A percentile compares a stretch with the other conserved stretches of the same genome.
phyloP scores from a whole-genome alignment of 2,888 invertebrate genomes.

The Alentia gelatinosa region DNA sequence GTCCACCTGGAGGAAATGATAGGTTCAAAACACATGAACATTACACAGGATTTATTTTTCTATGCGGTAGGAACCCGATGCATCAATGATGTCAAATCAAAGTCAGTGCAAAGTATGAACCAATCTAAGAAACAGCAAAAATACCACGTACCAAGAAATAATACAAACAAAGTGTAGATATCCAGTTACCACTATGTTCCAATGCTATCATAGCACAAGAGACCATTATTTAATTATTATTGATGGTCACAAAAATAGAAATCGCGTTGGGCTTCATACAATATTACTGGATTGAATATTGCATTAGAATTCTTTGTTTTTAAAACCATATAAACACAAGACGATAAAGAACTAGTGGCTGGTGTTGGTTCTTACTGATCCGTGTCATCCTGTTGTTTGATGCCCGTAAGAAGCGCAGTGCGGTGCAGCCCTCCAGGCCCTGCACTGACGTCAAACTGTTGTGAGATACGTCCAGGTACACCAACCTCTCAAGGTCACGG shows the following conservation, averaged over 20 bases:
- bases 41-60: background rate
- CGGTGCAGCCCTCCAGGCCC: slow-evolving; percentile 76
- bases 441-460: slow-evolving; percentile 74
- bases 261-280: background rate
- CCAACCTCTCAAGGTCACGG: slow-evolving; percentile 71
- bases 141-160: no score
- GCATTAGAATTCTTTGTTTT: background rate
- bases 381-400: slow-evolving; percentile 75
- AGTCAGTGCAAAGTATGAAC: no score
- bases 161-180: no score
- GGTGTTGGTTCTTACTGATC: slow-evolving; percentile 75
- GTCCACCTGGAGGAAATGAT: slow-evolving; percentile 67
- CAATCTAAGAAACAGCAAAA: no score
- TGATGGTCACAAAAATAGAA: no score
- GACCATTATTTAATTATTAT: no score
- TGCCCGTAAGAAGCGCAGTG: slow-evolving; percentile 74
- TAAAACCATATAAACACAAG: no score
- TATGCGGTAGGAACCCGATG: no score
- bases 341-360: no score
- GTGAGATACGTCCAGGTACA: slow-evolving; percentile 73
- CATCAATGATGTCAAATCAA: no score
- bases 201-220: no score
- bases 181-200: no score
- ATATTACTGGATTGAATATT: background rate
- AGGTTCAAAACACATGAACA: background rate